A percentile compares a stretch with the other conserved stretches of the same genome.
phyloP scores from a whole-genome alignment of 2,888 invertebrate genomes.

The Allophyes oxyacanthae region DNA sequence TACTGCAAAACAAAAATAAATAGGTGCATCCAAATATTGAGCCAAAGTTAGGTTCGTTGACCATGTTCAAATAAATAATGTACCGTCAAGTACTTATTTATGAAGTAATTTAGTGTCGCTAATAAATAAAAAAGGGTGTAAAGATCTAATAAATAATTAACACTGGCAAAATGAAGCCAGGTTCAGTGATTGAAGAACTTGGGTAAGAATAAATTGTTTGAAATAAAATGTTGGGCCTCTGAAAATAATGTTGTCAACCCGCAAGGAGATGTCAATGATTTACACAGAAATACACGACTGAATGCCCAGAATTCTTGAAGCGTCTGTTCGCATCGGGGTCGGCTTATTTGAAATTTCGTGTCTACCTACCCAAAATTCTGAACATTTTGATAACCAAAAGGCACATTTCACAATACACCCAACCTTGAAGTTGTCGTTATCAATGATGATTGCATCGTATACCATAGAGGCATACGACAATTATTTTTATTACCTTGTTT shows the following conservation, averaged over 20 bases:
- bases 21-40: constrained; percentile 1
- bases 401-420: constrained; percentile 9
- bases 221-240: constrained; percentile 21
- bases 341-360: constrained; percentile 26
- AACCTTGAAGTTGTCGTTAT: constrained; percentile 39
- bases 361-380: constrained; percentile 21
- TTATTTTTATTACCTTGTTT: constrained; percentile 1
- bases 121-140: constrained; percentile 8
- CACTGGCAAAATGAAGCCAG: constrained; percentile 12
- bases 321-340: constrained; percentile 40
- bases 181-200: constrained; percentile 6
- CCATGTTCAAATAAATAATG: neutral
- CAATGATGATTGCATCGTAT: constrained; percentile 31
- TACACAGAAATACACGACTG: constrained; percentile 52
- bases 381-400: constrained; percentile 33
- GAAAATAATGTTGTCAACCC: constrained; percentile 37
- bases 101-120: neutral
- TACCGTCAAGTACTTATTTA: neutral
- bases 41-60: neutral
- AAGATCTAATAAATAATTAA: constrained; percentile 13
- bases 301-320: constrained; percentile 46
- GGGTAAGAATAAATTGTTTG: constrained; percentile 16
- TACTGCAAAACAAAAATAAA: constrained; percentile 7
- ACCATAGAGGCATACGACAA: neutral
- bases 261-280: constrained; percentile 51